Evolutionary conservation across 2,113 vertebrate species (phyloP).

Genomic region (Rhineura floridana): DNA sequence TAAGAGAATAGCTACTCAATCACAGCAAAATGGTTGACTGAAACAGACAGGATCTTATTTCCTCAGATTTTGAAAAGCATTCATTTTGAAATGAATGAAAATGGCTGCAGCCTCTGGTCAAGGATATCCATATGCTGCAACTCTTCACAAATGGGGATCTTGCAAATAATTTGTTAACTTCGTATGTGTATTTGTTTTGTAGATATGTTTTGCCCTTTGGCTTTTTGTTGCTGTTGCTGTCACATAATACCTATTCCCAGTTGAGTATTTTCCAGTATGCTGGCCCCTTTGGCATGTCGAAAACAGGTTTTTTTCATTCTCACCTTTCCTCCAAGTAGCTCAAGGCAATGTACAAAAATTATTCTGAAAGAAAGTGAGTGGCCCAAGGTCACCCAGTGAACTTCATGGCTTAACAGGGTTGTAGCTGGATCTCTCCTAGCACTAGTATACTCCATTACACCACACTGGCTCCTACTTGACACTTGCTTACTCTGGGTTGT

Average conservation of each 20-base stretch:
- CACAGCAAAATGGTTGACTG: background rate
- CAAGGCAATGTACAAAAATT: too few species aligned
- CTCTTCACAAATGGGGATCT: background rate
- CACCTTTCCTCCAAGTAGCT: too few species aligned
- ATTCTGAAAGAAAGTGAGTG: too few species aligned
- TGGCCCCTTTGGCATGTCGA: background rate
- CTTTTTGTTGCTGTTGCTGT: too few species aligned
- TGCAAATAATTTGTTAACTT: background rate
- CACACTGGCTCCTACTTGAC: too few species aligned
- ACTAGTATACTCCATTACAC: too few species aligned
- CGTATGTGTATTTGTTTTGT: background rate
- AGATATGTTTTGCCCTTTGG: background rate
- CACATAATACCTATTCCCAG: background rate
- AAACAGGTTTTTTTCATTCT: too few species aligned
- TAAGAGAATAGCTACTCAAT: background rate
- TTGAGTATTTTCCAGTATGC: background rate
- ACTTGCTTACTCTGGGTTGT: too few species aligned
- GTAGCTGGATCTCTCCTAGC: too few species aligned
- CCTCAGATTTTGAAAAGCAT: background rate
- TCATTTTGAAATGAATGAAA: background rate
- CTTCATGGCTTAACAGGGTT: too few species aligned
- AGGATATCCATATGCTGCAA: background rate
- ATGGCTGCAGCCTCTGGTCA: background rate
- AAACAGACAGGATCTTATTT: background rate
- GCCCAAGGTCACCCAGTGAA: too few species aligned